phyloP scores from a whole-genome alignment of 2,113 vertebrate species.

The Corydoras sp. region DNA sequence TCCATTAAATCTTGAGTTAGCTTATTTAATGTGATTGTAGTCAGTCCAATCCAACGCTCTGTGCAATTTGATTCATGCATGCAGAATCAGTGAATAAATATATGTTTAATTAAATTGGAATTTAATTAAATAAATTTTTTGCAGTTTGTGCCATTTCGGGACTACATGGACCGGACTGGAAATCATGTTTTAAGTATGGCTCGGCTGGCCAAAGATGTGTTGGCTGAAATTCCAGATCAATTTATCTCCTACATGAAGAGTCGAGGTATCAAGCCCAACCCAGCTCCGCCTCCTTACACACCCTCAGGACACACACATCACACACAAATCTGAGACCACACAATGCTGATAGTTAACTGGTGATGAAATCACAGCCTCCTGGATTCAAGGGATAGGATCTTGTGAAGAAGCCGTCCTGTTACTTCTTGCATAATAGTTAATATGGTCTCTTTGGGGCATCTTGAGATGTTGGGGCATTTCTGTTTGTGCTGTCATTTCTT shows the following conservation, averaged over 20 bases:
- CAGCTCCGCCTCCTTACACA: conserved; percentile 69
- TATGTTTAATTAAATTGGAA: background rate
- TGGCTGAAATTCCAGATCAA: conserved; percentile 89
- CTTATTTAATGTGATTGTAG: background rate
- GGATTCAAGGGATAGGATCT: conserved; percentile 46
- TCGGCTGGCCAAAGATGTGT: conserved; percentile 82
- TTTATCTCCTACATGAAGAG: conserved; percentile 92
- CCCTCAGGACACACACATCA: conserved; percentile 70
- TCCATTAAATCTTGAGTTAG: conserved; percentile 2
- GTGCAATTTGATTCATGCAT: no score
- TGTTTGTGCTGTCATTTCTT: conserved; percentile 32
- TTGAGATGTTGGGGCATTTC: conserved; percentile 35
- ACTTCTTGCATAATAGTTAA: conserved; percentile 39
- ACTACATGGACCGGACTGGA: conserved; percentile 84
- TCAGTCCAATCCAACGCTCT: background rate
- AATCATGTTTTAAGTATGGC: conserved; percentile 91
- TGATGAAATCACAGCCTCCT: conserved; percentile 40
- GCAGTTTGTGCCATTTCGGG: conserved; percentile 88
- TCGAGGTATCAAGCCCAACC: conserved; percentile 72
- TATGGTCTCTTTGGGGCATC: conserved; percentile 44
- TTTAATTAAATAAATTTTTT: conserved; percentile 15
- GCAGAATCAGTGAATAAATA: background rate
- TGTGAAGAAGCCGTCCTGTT: conserved; percentile 22
- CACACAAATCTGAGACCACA: conserved; percentile 66
- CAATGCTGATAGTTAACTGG: conserved; percentile 31